Evolutionary conservation across 2,888 invertebrate genomes (phyloP).

Genomic region (Alitta virens): DNA sequence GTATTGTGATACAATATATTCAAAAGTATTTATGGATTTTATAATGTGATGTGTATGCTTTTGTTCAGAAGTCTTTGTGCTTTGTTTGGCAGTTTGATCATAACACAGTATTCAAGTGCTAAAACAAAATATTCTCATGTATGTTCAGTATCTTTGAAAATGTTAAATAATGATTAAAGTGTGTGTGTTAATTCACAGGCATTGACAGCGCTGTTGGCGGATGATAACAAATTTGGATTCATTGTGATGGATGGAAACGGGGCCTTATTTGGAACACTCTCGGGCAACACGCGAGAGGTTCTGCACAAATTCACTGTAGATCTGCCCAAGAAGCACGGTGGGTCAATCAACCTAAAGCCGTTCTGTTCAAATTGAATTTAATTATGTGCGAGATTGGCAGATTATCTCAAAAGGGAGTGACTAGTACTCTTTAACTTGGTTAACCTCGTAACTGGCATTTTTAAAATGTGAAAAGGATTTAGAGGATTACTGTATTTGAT

Average conservation of each 20-base stretch:
- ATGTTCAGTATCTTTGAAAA: no score
- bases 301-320: slow-evolving; percentile 97
- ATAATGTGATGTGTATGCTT: no score
- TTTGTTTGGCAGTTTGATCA: no score
- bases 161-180: no score
- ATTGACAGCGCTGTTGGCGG: slow-evolving; percentile 90
- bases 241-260: slow-evolving; percentile 99
- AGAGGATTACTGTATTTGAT: no score
- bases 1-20: no score
- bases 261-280: slow-evolving; percentile 95
- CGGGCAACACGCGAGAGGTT: slow-evolving; percentile 90
- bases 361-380: no score
- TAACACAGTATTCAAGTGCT: no score
- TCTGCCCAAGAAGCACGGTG: slow-evolving; percentile 97
- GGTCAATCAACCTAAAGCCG: slow-evolving; percentile 10
- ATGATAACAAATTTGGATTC: slow-evolving; percentile 99
- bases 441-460: background rate
- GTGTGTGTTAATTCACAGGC: slow-evolving; percentile 69
- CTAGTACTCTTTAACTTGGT: background rate
- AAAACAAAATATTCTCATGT: no score
- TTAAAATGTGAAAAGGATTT: background rate
- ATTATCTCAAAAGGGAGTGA: background rate
- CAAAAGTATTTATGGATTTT: no score
- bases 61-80: no score
- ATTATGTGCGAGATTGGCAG: no score